Evolutionary conservation across 2,888 invertebrate species (phyloP).

Genomic region (Colostygia pectinataria): DNA sequence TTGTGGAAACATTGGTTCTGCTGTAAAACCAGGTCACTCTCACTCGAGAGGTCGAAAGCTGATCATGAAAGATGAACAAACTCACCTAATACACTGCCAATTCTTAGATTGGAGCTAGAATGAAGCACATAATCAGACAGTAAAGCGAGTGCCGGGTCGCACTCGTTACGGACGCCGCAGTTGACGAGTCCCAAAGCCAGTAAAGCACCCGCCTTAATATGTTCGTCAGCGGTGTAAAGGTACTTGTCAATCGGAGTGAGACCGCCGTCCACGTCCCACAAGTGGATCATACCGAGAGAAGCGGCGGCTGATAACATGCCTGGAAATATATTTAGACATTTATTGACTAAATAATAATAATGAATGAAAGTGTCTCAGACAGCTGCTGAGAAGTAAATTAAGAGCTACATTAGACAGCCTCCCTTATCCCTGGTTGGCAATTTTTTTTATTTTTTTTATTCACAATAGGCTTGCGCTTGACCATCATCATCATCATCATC

Average conservation of each 20-base stretch:
- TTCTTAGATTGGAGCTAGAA: conserved; percentile 91
- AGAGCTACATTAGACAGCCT: too few relatives aligned
- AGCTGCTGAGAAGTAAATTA: too few relatives aligned
- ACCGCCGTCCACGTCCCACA: conserved; percentile 99
- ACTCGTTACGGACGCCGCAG: conserved; percentile 98
- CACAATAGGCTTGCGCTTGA: too few relatives aligned
- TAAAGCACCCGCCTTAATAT: conserved; percentile 98
- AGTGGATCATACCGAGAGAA: conserved; percentile 95
- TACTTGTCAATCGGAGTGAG: conserved; percentile 99
- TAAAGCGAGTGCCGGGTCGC: conserved; percentile 98
- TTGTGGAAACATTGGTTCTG: too few relatives aligned
- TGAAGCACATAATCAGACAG: conserved; percentile 96
- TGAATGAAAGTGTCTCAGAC: too few relatives aligned
- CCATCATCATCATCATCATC: too few relatives aligned
- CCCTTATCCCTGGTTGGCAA: too few relatives aligned
- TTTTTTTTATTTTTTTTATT: too few relatives aligned
- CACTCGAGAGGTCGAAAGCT: too few relatives aligned
- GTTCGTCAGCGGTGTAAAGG: conserved; percentile 96
- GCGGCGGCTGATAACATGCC: conserved; percentile 99
- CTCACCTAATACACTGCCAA: conserved; percentile 89
- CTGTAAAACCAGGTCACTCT: too few relatives aligned
- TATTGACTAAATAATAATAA: too few relatives aligned
- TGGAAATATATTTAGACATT: too few relatives aligned
- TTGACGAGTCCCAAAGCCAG: conserved; percentile 98
- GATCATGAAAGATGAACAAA: neutral